A percentile compares a stretch with the other conserved stretches of the same genome.
phyloP scores from a whole-genome alignment of 2,888 invertebrate genomes.

The Ligdia adustata region DNA sequence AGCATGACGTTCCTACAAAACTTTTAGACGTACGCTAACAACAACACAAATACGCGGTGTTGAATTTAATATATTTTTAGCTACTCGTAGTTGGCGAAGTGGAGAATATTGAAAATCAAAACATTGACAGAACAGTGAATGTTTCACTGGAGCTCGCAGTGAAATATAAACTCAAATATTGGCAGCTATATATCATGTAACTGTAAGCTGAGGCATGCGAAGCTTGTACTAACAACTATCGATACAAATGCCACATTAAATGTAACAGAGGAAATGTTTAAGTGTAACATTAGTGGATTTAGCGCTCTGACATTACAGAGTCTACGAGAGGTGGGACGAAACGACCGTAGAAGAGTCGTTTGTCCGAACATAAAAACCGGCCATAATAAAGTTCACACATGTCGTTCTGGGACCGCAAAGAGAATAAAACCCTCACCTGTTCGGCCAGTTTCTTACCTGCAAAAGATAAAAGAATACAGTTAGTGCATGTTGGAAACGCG shows the following conservation, averaged over 20 bases:
- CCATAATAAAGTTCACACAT: slow-evolving; percentile 73
- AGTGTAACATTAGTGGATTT: slow-evolving; percentile 14
- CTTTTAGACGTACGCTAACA: slow-evolving; percentile 26
- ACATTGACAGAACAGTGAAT: neutral
- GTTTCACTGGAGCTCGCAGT: neutral
- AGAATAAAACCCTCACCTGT: slow-evolving; percentile 68
- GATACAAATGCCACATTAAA: neutral
- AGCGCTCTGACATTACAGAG: slow-evolving; percentile 6
- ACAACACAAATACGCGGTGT: slow-evolving; percentile 17
- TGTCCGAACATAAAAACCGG: slow-evolving; percentile 63
- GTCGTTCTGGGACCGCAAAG: slow-evolving; percentile 58
- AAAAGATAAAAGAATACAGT: slow-evolving; percentile 63
- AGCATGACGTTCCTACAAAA: slow-evolving; percentile 37
- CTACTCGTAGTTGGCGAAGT: neutral
- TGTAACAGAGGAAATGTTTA: slow-evolving; percentile 5
- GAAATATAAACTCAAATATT: neutral
- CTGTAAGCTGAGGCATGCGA: neutral
- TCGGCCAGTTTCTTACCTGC: slow-evolving; percentile 69
- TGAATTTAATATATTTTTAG: slow-evolving; percentile 2
- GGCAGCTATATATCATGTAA: neutral
- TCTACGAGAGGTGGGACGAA: slow-evolving; percentile 37
- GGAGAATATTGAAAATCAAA: neutral
- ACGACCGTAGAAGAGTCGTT: slow-evolving; percentile 44
- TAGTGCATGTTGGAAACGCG: slow-evolving; percentile 40
- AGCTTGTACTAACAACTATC: neutral